phyloP scores from a whole-genome alignment of 2,113 vertebrate species.

The Montifringilla adamsi region DNA sequence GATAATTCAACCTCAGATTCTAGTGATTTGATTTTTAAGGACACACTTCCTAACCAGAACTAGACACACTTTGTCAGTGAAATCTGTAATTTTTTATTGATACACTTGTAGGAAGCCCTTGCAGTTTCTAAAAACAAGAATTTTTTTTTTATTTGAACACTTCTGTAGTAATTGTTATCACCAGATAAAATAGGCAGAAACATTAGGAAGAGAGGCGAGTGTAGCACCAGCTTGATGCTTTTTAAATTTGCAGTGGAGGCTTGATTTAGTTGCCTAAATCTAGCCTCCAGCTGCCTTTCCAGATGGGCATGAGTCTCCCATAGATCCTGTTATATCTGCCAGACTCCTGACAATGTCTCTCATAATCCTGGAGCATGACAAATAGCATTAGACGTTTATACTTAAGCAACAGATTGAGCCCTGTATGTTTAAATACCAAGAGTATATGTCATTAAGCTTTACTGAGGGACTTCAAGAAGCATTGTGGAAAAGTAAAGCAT shows the following conservation, averaged over 20 bases:
- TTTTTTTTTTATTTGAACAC: background rate
- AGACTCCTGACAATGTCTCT: background rate
- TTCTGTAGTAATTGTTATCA: background rate
- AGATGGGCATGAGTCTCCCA: background rate
- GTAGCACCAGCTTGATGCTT: background rate
- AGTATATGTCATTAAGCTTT: background rate
- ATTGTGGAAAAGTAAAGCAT: background rate
- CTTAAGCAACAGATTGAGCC: slow-evolving; percentile 40
- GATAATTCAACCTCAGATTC: background rate
- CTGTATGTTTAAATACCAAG: slow-evolving; percentile 4
- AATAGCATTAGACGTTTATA: background rate
- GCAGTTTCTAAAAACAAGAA: background rate
- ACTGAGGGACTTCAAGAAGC: background rate
- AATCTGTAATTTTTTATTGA: background rate
- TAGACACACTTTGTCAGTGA: background rate
- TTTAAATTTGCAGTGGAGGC: background rate
- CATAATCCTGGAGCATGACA: background rate
- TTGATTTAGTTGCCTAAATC: slow-evolving; percentile 26
- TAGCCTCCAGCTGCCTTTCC: slow-evolving; percentile 25
- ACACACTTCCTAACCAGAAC: background rate
- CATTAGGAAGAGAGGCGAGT: background rate
- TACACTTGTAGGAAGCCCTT: background rate
- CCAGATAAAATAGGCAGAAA: background rate
- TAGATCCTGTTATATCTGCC: slow-evolving; percentile 3
- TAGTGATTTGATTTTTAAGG: background rate